A percentile compares a stretch with the other conserved stretches of the same genome.
Conservation (phyloP, 1,140 invertebrate genomes). For the Diprion similis region DNA sequence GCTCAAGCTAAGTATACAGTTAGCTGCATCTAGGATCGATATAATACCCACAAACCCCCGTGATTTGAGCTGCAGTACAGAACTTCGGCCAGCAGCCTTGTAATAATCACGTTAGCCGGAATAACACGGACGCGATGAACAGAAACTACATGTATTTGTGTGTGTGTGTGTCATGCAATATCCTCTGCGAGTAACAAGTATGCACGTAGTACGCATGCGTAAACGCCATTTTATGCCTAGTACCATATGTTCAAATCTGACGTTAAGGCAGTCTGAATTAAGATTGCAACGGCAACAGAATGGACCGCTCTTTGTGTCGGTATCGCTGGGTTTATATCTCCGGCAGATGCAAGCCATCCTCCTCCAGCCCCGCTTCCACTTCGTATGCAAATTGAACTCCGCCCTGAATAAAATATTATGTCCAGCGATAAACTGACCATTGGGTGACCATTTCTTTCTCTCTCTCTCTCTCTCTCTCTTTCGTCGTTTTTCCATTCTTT, state of each 20-base stretch:
- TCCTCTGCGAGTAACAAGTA: too few species aligned
- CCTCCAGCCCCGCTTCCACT: conserved; percentile 29
- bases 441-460: conserved; percentile 23
- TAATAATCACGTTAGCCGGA: not conserved
- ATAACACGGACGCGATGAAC: not conserved
- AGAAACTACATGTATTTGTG: too few species aligned
- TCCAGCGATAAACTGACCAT: conserved; percentile 37
- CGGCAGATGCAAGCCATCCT: conserved; percentile 31
- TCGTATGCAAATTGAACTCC: conserved; percentile 48
- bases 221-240: not conserved
- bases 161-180: too few species aligned
- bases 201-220: not conserved
- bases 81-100: not conserved
- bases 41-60: not conserved
- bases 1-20: not conserved
- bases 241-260: conserved; percentile 7
- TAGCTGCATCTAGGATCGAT: not conserved
- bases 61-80: not conserved
- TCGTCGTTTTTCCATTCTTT: conserved; percentile 17
- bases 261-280: conserved; percentile 1
- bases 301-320: conserved; percentile 12
- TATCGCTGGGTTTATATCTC: conserved; percentile 38
- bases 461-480: conserved; percentile 17
- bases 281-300: not conserved
- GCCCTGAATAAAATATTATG: conserved; percentile 51